Conservation (phyloP, 2,113 vertebrate genomes). For the Gymnocephalus cernua region DNA sequence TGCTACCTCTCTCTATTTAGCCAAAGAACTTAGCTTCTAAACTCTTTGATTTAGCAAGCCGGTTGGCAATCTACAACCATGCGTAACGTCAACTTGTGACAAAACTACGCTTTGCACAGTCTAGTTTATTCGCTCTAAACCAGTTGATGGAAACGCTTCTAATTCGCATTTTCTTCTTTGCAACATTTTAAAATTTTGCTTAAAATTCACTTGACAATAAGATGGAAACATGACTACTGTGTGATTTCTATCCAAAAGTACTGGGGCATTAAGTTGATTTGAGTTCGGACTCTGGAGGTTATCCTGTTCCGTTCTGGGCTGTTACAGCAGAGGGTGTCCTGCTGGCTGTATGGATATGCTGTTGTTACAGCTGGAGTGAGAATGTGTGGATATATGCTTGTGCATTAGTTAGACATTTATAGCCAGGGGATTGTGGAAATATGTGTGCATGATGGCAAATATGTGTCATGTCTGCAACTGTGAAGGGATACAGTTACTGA, state of each 20-base stretch:
- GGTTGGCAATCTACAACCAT: too few relatives aligned
- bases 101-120: too few relatives aligned
- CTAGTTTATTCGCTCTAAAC: too few relatives aligned
- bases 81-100: too few relatives aligned
- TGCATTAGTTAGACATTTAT: constrained; percentile 17
- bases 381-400: constrained; percentile 1
- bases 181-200: too few relatives aligned
- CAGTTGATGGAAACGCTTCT: too few relatives aligned
- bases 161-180: too few relatives aligned
- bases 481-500: not conserved
- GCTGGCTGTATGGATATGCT: constrained; percentile 51
- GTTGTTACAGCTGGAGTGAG: constrained; percentile 69
- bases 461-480: not conserved
- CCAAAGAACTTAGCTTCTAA: too few relatives aligned
- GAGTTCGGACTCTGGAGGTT: constrained; percentile 21
- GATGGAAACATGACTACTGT: not conserved
- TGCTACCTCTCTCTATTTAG: too few relatives aligned
- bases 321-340: constrained; percentile 48
- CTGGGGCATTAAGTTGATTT: constrained; percentile 29
- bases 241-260: constrained; percentile 25
- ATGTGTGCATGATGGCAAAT: constrained; percentile 9
- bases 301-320: constrained; percentile 34
- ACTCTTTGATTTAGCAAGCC: too few relatives aligned
- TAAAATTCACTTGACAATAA: too few relatives aligned
- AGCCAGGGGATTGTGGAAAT: not conserved